phyloP scores from a whole-genome alignment of 1,140 invertebrate species.

The Ceratina calcarata region DNA sequence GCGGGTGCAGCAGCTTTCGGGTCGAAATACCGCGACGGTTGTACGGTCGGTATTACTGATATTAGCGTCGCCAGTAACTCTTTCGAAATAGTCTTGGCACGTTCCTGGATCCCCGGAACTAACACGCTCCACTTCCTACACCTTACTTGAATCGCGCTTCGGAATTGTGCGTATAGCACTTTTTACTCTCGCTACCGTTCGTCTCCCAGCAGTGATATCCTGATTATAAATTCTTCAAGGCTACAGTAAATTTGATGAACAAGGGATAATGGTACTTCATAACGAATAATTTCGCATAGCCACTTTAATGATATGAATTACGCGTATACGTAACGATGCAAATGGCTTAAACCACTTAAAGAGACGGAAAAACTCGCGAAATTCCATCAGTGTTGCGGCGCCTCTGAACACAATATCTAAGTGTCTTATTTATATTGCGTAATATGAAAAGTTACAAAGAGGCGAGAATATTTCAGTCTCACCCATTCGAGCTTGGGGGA shows the following conservation, averaged over 20 bases:
- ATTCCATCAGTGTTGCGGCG: background rate
- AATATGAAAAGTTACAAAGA: constrained; percentile 1
- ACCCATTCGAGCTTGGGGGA: constrained; percentile 1
- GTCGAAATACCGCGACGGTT: constrained; percentile 62
- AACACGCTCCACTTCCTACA: constrained; percentile 58
- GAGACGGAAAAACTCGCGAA: background rate
- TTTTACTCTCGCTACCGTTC: too few species aligned
- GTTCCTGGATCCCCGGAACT: constrained; percentile 36
- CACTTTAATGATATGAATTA: too few species aligned
- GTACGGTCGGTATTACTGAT: constrained; percentile 69
- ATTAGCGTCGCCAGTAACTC: constrained; percentile 74
- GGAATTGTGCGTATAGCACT: constrained; percentile 23
- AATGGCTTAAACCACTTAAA: too few species aligned
- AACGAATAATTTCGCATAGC: too few species aligned
- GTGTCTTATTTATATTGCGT: constrained; percentile 1
- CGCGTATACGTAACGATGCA: too few species aligned
- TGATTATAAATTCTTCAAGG: too few species aligned
- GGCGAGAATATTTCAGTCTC: constrained; percentile 7
- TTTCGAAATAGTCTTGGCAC: constrained; percentile 72
- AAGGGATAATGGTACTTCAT: too few species aligned
- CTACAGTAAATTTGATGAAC: too few species aligned
- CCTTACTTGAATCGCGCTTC: constrained; percentile 60
- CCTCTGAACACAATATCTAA: too few species aligned
- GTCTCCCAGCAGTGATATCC: too few species aligned
- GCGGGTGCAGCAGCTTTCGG: constrained; percentile 56